Percentiles rank a stretch among this genome's conserved stretches.
Evolutionary conservation across 1,140 invertebrate genomes (phyloP).

Genomic region (Portunus trituberculatus): DNA sequence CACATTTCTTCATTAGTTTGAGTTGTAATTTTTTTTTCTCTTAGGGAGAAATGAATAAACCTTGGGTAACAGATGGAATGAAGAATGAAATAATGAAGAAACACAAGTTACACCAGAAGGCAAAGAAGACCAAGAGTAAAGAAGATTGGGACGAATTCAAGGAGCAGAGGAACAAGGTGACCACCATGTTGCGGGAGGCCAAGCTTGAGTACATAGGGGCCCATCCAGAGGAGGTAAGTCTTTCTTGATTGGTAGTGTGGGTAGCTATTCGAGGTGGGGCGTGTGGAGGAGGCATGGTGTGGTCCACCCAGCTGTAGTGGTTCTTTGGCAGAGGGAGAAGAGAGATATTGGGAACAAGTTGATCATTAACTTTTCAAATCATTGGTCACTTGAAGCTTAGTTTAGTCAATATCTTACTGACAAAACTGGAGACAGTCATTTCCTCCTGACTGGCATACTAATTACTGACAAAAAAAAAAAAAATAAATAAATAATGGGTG

Average conservation of each 20-base stretch:
- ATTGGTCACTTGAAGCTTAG: neutral
- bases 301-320: slow-evolving; percentile 12
- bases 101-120: slow-evolving; percentile 82
- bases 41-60: slow-evolving; percentile 79
- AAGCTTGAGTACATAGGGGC: slow-evolving; percentile 82
- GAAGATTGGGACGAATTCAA: slow-evolving; percentile 83
- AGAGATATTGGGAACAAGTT: neutral
- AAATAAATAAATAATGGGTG: neutral
- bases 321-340: neutral
- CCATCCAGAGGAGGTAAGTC: slow-evolving; percentile 82
- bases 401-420: neutral
- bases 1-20: no score
- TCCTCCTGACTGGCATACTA: neutral
- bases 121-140: slow-evolving; percentile 82
- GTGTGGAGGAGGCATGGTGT: slow-evolving; percentile 50
- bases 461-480: neutral
- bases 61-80: slow-evolving; percentile 83
- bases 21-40: no score
- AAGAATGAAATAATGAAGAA: slow-evolving; percentile 83
- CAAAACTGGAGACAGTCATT: neutral
- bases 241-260: slow-evolving; percentile 4
- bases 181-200: slow-evolving; percentile 82
- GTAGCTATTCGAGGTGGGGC: slow-evolving; percentile 25
- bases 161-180: slow-evolving; percentile 83
- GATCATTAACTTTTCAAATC: neutral